phyloP scores from a whole-genome alignment of 2,888 invertebrate species.

The Yponomeuta plumbellus region DNA sequence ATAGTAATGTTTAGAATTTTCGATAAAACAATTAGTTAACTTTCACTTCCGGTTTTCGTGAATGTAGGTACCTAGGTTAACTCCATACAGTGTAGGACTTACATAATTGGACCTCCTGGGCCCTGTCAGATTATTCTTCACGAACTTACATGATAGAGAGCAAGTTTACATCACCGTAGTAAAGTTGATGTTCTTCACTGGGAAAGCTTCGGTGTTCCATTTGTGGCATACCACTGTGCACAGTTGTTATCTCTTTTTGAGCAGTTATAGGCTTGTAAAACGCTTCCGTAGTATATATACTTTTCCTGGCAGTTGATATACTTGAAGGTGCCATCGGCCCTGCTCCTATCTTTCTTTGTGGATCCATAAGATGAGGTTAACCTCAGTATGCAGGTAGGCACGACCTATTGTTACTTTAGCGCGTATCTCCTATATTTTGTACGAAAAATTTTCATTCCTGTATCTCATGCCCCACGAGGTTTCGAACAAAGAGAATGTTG shows the following conservation, averaged over 20 bases:
- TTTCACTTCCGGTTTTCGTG: too few species aligned
- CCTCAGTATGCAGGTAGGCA: not conserved
- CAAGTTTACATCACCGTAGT: slow-evolving; percentile 58
- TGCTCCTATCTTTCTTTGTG: slow-evolving; percentile 45
- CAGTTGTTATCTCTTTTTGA: slow-evolving; percentile 53
- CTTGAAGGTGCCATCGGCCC: slow-evolving; percentile 55
- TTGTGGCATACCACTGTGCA: slow-evolving; percentile 56
- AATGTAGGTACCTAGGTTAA: too few species aligned
- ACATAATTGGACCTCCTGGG: too few species aligned
- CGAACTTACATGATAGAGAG: slow-evolving; percentile 58
- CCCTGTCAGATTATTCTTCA: not conserved
- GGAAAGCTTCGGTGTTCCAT: slow-evolving; percentile 44
- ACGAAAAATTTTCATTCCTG: too few species aligned
- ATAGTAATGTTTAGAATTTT: too few species aligned
- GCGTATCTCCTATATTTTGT: too few species aligned
- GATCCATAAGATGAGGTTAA: slow-evolving; percentile 40
- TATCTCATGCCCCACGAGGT: too few species aligned
- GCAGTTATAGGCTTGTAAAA: slow-evolving; percentile 26
- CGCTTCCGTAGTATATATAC: slow-evolving; percentile 37
- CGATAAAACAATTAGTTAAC: too few species aligned
- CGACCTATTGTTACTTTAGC: too few species aligned
- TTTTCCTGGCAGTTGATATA: slow-evolving; percentile 45
- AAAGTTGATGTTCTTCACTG: slow-evolving; percentile 53
- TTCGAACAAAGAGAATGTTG: too few species aligned
- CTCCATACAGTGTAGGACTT: too few species aligned